Evolutionary conservation across 2,113 vertebrate genomes (phyloP).

Genomic region (Ceyx margarethae): DNA sequence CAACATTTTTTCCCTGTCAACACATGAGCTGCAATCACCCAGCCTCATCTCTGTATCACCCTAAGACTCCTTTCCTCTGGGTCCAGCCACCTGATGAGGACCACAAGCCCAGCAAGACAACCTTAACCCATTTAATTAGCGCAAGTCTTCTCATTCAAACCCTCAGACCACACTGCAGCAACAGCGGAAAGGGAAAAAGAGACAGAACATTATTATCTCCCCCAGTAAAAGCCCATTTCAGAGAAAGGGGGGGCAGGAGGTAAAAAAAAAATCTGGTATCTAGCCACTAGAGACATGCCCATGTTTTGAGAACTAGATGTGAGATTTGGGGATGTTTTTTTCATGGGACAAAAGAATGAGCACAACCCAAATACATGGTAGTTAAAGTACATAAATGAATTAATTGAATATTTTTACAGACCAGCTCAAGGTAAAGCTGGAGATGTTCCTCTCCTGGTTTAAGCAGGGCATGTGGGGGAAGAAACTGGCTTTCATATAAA

Average conservation of each 20-base stretch:
- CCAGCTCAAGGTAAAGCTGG: background rate
- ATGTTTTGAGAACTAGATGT: rapidly evolving
- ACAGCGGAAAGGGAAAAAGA: background rate
- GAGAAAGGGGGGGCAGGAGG: background rate
- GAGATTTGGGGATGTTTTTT: background rate
- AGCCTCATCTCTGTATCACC: background rate
- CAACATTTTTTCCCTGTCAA: background rate
- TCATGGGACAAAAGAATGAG: background rate
- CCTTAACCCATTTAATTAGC: background rate
- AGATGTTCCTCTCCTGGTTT: background rate
- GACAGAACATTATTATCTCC: rapidly evolving
- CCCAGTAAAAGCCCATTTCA: background rate
- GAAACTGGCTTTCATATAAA: background rate
- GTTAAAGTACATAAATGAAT: background rate
- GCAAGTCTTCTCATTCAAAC: background rate
- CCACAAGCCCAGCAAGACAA: rapidly evolving
- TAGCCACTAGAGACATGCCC: background rate
- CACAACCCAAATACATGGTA: no score
- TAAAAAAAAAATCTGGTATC: background rate
- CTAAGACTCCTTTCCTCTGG: background rate
- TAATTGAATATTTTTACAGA: background rate
- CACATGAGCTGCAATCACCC: background rate
- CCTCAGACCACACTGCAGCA: background rate
- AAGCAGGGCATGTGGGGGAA: background rate
- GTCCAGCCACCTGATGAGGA: rapidly evolving